These are phyloP conservation scores for Dione juno DNA, from an alignment of 2,888 invertebrate genomes.

Conservation along the genomic window DNA sequence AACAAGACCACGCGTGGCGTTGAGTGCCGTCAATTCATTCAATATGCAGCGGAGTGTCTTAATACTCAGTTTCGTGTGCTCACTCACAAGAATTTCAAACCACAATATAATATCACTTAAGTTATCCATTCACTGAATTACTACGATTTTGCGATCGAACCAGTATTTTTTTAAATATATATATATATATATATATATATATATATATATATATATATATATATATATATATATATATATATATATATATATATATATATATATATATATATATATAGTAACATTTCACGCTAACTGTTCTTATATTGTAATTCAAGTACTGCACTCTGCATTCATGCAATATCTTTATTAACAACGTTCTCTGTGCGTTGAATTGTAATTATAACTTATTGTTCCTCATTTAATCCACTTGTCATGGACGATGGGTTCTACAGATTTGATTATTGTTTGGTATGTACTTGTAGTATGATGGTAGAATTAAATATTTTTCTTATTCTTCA, in stretches of 20 bases:
- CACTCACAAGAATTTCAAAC: too few relatives aligned
- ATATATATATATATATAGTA: slow-evolving; percentile 3
- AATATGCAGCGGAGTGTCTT: too few relatives aligned
- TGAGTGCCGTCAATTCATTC: too few relatives aligned
- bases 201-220: too few relatives aligned
- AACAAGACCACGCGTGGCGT: too few relatives aligned
- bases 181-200: too few relatives aligned
- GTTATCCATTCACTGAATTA: too few relatives aligned
- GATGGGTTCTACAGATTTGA: slow-evolving; percentile 42
- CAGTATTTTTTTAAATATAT: too few relatives aligned
- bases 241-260: neutral
- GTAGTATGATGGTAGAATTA: slow-evolving; percentile 23
- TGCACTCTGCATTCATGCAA: slow-evolving; percentile 51
- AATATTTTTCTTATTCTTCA: neutral
- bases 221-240: too few relatives aligned
- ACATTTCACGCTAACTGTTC: slow-evolving; percentile 40
- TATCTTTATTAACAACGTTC: slow-evolving; percentile 53
- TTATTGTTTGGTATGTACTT: slow-evolving; percentile 35
- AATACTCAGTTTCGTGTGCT: too few relatives aligned
- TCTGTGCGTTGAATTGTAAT: slow-evolving; percentile 39
- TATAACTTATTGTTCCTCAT: slow-evolving; percentile 40
- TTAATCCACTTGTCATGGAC: slow-evolving; percentile 43
- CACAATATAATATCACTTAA: too few relatives aligned
- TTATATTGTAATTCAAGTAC: slow-evolving; percentile 46
- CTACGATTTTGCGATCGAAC: too few relatives aligned